Conservation (phyloP, 2,888 invertebrate species). For the Ashinkailepas kermadecensis region DNA sequence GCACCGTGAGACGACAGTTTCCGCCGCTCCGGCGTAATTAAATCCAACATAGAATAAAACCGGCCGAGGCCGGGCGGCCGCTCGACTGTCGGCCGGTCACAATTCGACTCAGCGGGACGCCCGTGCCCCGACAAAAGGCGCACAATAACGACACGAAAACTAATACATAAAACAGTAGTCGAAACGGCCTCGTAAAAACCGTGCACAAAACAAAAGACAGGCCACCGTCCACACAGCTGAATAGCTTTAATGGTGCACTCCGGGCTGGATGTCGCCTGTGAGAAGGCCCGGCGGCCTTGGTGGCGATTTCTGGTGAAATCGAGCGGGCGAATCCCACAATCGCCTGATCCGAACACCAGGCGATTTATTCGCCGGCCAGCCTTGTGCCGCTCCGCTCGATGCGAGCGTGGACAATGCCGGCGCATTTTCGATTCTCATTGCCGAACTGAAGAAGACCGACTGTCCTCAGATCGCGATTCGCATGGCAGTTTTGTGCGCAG, state of each 20-base stretch:
- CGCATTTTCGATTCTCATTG: background rate
- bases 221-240: conserved; percentile 5
- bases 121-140: background rate
- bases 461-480: too few relatives aligned
- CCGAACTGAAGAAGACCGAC: too few relatives aligned
- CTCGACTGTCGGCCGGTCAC: background rate
- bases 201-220: background rate
- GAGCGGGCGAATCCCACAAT: background rate
- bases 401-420: background rate
- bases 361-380: background rate
- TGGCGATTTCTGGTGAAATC: conserved; percentile 20
- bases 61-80: background rate
- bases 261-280: background rate
- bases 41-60: conserved; percentile 4
- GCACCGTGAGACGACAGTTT: background rate
- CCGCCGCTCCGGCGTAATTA: background rate
- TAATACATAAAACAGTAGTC: conserved; percentile 23
- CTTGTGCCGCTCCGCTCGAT: background rate
- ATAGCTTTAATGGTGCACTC: background rate
- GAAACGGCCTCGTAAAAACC: conserved; percentile 13
- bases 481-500: too few relatives aligned
- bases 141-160: conserved; percentile 19
- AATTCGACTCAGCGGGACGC: background rate
- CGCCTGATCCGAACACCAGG: background rate
- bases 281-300: background rate